Evolutionary conservation across 2,797 vertebrate genomes (phyloP), one percentile per base, ranked within the genome.

Genomic region (Chelon auratus): DNA sequence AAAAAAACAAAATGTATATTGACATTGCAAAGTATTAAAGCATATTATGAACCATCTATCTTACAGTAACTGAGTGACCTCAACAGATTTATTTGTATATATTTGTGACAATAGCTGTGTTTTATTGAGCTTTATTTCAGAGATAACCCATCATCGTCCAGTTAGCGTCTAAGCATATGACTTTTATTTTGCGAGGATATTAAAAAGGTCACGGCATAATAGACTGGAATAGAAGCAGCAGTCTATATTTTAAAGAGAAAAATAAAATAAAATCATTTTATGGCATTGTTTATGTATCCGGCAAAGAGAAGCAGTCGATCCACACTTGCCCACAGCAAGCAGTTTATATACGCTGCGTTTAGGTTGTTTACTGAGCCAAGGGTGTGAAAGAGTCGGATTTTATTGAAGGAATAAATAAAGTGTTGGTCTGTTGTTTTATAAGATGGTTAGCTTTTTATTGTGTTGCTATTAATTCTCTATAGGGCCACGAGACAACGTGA

Each of bases 361-460:
- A 65, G 11, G 24, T 73, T 87, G 65, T 81, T 80, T 81, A 82
- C 45, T 33, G 30, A 33, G 30, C 30, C 30, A 33, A 33, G 30
- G 30, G 30, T 33, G 30, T 33, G 30, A 50, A 48, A 20, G 48
- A 62, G 73, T 55, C 67, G 55, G 36, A 45, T 54, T 83, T 84
- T 89, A 87, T 87, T 79, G 78, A 79, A 62, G 58, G 45, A 59
- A 68, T 87, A 82, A 81, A 85, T 86, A 77, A 79, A 43, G 18
- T 15, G 55, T 72, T 72, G 71, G 5, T 62, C 67, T 51, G 69
- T 64, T 70, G 66, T 81, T 87, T 87, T 86, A 87, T 88, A 77
- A 79, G 78, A 84, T 87, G 59, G 85, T 86, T 79, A 78, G 59
- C 51, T 72, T 78, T 84, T 82, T 86, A 85, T 78, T 77, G 77